phyloP scores from a whole-genome alignment of 2,797 vertebrate species.

The Enteromius unitaeniatus region DNA sequence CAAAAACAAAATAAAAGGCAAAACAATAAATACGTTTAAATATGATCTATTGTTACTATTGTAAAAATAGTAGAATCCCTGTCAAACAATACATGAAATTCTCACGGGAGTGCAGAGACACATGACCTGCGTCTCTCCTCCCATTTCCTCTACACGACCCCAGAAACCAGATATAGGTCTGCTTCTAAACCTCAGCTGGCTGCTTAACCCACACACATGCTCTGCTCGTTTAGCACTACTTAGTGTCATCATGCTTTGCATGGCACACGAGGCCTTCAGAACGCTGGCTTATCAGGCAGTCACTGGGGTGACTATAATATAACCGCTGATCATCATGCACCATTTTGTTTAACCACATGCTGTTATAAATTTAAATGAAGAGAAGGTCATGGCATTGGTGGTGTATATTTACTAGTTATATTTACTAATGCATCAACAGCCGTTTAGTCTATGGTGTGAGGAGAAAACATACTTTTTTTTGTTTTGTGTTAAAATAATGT shows the following conservation, averaged over 20 bases:
- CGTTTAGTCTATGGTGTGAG: neutral
- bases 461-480: neutral
- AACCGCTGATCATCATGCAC: constrained; percentile 11
- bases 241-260: constrained; percentile 15
- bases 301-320: neutral
- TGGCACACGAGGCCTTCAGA: neutral
- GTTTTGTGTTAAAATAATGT: neutral
- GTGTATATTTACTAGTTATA: neutral
- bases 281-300: constrained; percentile 16
- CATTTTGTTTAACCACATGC: constrained; percentile 4
- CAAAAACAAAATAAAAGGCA: too few relatives aligned
- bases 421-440: neutral
- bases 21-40: too few relatives aligned
- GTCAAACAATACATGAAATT: neutral
- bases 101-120: constrained; percentile 57
- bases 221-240: constrained; percentile 1
- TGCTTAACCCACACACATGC: neutral
- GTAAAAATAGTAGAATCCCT: neutral
- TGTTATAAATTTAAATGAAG: neutral
- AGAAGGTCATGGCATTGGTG: neutral
- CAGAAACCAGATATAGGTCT: constrained; percentile 42
- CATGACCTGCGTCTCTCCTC: constrained; percentile 56
- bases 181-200: constrained; percentile 7
- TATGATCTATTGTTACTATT: neutral
- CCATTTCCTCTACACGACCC: constrained; percentile 57